A percentile compares a stretch with the other conserved stretches of the same genome.
These are phyloP conservation scores for Sesamia inferens DNA, from an alignment of 2,888 invertebrate species.

Conservation along the genomic window DNA sequence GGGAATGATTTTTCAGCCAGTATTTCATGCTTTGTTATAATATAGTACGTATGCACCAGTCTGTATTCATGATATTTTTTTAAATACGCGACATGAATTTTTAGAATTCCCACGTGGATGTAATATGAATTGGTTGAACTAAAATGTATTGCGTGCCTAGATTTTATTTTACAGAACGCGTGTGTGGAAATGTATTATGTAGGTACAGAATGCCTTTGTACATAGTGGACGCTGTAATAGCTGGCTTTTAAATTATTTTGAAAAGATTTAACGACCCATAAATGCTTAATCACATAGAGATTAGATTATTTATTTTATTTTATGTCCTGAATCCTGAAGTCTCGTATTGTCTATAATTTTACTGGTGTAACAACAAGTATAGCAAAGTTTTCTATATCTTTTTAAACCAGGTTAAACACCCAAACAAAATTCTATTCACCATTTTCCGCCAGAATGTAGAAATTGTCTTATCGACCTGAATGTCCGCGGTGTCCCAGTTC, in stretches of 20 bases:
- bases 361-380: neutral
- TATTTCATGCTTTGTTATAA: slow-evolving; percentile 73
- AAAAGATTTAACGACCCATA: slow-evolving; percentile 14
- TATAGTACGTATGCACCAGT: slow-evolving; percentile 57
- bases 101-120: slow-evolving; percentile 43
- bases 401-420: neutral
- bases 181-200: slow-evolving; percentile 43
- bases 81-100: slow-evolving; percentile 61
- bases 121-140: slow-evolving; percentile 50
- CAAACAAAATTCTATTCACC: slow-evolving; percentile 3
- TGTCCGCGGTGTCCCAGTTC: slow-evolving; percentile 69
- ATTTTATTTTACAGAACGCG: slow-evolving; percentile 48
- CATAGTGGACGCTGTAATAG: slow-evolving; percentile 25
- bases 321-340: neutral
- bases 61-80: slow-evolving; percentile 53
- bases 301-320: slow-evolving; percentile 7
- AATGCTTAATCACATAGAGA: slow-evolving; percentile 15
- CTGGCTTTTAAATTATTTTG: slow-evolving; percentile 33
- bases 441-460: slow-evolving; percentile 28
- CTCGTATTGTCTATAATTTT: neutral
- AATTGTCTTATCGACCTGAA: slow-evolving; percentile 63
- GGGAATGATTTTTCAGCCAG: slow-evolving; percentile 78
- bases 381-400: neutral
- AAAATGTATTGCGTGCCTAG: slow-evolving; percentile 51
- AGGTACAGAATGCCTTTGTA: slow-evolving; percentile 11